Conservation (phyloP, 2,113 vertebrate species). For the Cyprinodon variegatus region DNA sequence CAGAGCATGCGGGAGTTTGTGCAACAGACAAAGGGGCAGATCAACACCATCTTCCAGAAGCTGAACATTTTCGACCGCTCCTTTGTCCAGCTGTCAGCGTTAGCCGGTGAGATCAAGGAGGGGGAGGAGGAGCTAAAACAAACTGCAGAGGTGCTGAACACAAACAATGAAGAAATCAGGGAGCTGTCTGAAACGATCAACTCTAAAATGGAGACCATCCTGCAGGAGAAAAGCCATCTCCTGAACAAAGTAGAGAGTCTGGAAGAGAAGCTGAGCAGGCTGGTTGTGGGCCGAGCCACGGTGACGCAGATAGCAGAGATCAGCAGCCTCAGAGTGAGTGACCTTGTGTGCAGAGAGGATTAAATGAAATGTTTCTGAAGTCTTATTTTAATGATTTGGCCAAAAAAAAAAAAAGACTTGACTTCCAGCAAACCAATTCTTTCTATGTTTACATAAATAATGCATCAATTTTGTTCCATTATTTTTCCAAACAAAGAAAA, state of each 20-base stretch:
- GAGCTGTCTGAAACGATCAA: slow-evolving; percentile 86
- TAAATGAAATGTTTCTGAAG: not conserved
- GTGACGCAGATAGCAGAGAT: slow-evolving; percentile 82
- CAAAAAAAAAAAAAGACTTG: not conserved
- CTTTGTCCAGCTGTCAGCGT: slow-evolving; percentile 86
- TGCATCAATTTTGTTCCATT: no score
- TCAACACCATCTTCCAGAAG: slow-evolving; percentile 91
- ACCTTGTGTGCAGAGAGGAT: not conserved
- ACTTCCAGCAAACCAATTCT: not conserved
- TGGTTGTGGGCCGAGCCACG: slow-evolving; percentile 75
- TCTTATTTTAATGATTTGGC: not conserved
- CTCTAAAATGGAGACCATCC: slow-evolving; percentile 86
- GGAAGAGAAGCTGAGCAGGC: slow-evolving; percentile 86
- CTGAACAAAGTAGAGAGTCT: slow-evolving; percentile 85
- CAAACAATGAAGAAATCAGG: slow-evolving; percentile 89
- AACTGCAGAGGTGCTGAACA: slow-evolving; percentile 84
- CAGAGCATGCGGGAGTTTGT: slow-evolving; percentile 92
- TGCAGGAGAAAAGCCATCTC: slow-evolving; percentile 86
- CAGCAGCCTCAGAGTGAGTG: slow-evolving; percentile 87
- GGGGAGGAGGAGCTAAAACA: slow-evolving; percentile 90
- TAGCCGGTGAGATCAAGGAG: slow-evolving; percentile 89
- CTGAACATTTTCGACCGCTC: slow-evolving; percentile 90
- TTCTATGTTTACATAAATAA: not conserved
- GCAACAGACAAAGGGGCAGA: slow-evolving; percentile 91
- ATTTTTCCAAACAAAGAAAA: not conserved